Percentiles rank a stretch among this genome's conserved stretches.
Evolutionary conservation across 2,888 invertebrate genomes (phyloP).

Genomic region (Bugula neritina): DNA sequence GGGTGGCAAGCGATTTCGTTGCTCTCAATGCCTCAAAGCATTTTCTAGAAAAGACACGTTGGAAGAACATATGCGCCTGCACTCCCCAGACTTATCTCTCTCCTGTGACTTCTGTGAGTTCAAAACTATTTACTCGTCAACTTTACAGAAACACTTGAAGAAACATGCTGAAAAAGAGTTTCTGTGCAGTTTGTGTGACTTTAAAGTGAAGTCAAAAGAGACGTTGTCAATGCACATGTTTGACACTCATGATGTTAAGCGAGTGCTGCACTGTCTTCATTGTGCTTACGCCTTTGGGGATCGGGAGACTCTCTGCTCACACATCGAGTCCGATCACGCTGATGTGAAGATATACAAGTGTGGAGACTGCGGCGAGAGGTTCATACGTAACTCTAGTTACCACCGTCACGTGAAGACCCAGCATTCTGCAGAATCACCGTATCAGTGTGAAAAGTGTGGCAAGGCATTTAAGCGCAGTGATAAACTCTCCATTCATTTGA

Average conservation of each 20-base stretch:
- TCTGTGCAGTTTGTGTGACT: background rate
- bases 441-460: background rate
- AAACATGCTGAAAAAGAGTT: background rate
- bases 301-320: background rate
- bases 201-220: background rate
- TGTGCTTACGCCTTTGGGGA: constrained; percentile 9
- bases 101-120: background rate
- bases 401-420: constrained; percentile 14
- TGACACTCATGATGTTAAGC: constrained; percentile 12
- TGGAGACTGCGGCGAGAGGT: constrained; percentile 13
- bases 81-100: background rate
- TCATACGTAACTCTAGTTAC: constrained; percentile 19
- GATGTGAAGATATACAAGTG: constrained; percentile 10
- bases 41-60: background rate
- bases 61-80: constrained; percentile 4
- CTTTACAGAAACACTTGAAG: background rate
- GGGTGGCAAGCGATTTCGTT: background rate
- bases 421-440: background rate
- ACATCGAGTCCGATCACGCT: constrained; percentile 1
- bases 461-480: background rate
- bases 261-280: background rate
- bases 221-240: constrained; percentile 9
- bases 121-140: background rate
- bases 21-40: background rate
- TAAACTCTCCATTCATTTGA: background rate